A percentile compares a stretch with the other conserved stretches of the same genome.
Evolutionary conservation across 2,113 vertebrate genomes (phyloP).

Genomic region (Mellivora capensis): DNA sequence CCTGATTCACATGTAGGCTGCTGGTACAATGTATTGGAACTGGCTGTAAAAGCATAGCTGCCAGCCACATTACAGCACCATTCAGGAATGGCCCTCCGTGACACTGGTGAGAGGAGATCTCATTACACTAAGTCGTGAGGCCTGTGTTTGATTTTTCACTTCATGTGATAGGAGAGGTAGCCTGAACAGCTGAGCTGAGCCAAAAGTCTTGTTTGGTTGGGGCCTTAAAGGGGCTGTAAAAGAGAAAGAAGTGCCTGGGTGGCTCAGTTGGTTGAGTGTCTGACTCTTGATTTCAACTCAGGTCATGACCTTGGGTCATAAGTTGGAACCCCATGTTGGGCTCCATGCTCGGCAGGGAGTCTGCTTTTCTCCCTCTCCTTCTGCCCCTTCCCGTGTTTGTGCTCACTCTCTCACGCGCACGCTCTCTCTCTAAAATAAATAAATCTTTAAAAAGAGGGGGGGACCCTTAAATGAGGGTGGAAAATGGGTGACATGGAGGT

Average conservation of each 20-base stretch:
- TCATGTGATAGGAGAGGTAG: neutral
- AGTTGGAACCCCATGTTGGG: neutral
- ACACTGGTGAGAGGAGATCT: neutral
- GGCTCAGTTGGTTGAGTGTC: neutral
- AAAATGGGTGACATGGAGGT: neutral
- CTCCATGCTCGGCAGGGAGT: neutral
- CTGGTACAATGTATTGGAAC: neutral
- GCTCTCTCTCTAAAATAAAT: neutral
- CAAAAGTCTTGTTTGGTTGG: neutral
- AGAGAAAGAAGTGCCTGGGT: neutral
- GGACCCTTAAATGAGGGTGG: neutral
- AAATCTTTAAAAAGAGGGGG: neutral
- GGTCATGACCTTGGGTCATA: neutral
- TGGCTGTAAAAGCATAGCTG: neutral
- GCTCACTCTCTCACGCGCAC: neutral
- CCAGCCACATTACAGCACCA: neutral
- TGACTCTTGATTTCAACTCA: neutral
- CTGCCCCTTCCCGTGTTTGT: neutral
- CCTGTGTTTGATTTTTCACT: neutral
- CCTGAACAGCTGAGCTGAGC: neutral
- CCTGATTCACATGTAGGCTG: neutral
- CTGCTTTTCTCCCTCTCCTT: neutral
- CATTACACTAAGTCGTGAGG: neutral
- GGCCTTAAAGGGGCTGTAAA: neutral
- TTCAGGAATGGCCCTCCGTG: neutral